phyloP scores from a whole-genome alignment of 2,797 vertebrate species.

The Bryconaethiops microstoma region DNA sequence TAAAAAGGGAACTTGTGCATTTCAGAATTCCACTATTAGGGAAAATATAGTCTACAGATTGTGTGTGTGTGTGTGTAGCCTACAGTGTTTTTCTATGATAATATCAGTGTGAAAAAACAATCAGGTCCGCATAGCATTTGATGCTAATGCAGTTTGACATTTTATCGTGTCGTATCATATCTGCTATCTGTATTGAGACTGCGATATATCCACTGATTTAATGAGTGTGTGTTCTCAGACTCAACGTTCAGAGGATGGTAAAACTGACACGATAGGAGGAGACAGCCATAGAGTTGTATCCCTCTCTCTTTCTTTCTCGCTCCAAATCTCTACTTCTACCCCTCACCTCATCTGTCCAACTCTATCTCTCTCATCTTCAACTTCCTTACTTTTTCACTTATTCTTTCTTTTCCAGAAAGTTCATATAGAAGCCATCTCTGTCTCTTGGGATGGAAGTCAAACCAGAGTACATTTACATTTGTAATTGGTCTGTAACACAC shows the following conservation, averaged over 20 bases:
- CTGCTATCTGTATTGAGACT: conserved; percentile 51
- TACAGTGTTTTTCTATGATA: conserved; percentile 9
- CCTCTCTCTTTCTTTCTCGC: conserved; percentile 27
- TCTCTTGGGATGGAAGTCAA: not conserved
- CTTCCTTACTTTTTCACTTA: not conserved
- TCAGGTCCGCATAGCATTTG: conserved; percentile 24
- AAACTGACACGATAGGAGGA: conserved; percentile 32
- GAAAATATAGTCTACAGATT: conserved; percentile 2
- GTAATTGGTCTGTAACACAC: conserved; percentile 5
- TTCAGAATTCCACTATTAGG: not conserved
- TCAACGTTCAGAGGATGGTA: conserved; percentile 17
- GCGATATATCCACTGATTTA: conserved; percentile 35
- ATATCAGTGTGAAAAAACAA: conserved; percentile 28
- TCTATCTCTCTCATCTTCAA: not conserved
- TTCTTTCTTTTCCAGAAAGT: conserved; percentile 1
- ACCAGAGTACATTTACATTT: not conserved
- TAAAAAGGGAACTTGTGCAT: not conserved
- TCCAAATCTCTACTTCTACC: not conserved
- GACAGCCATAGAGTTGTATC: conserved; percentile 31
- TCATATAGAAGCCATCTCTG: not conserved
- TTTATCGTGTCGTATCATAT: conserved; percentile 33
- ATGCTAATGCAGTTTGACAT: conserved; percentile 28
- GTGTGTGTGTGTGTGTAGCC: not conserved
- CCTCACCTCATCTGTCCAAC: conserved; percentile 5
- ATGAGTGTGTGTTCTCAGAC: conserved; percentile 36